These are phyloP conservation scores for Dastarcus helophoroides DNA, from an alignment of 2,888 invertebrate genomes.

Conservation along the genomic window DNA sequence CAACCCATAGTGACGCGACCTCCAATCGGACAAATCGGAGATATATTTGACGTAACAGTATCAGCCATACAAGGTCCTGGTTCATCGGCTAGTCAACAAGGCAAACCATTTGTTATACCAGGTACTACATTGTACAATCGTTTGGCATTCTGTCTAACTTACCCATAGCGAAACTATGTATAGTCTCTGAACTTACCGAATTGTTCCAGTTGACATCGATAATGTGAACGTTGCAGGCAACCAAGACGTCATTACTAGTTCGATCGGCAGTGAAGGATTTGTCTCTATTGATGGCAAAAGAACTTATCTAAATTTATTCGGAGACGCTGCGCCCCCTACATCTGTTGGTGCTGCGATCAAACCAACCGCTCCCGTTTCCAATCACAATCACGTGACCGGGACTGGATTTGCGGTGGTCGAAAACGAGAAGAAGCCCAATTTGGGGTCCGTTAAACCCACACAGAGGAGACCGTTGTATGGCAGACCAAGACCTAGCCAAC, in stretches of 20 bases:
- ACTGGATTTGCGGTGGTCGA: constrained; percentile 57
- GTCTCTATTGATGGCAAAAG: constrained; percentile 87
- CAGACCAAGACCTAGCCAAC: constrained; percentile 47
- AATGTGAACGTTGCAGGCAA: constrained; percentile 21
- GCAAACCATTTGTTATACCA: constrained; percentile 43
- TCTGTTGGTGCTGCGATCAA: constrained; percentile 23
- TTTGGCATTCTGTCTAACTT: too few species aligned
- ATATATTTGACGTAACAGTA: constrained; percentile 80
- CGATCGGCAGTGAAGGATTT: constrained; percentile 71
- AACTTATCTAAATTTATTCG: constrained; percentile 78
- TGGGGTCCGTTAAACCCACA: constrained; percentile 32
- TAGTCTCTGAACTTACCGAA: too few species aligned
- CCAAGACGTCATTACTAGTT: constrained; percentile 67
- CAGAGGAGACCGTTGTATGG: constrained; percentile 45
- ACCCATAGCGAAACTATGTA: too few species aligned
- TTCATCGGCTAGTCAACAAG: constrained; percentile 39
- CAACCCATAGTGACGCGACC: constrained; percentile 36
- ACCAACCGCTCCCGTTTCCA: constrained; percentile 31
- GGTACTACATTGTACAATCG: too few species aligned
- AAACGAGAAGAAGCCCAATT: constrained; percentile 39
- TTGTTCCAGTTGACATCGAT: constrained; percentile 46
- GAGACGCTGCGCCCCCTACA: constrained; percentile 39
- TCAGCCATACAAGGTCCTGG: constrained; percentile 79
- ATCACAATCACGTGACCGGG: constrained; percentile 38
- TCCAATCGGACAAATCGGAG: constrained; percentile 50